These are phyloP conservation scores for Calidris pygmaea DNA, from an alignment of 2,113 vertebrate genomes.

Conservation along the genomic window DNA sequence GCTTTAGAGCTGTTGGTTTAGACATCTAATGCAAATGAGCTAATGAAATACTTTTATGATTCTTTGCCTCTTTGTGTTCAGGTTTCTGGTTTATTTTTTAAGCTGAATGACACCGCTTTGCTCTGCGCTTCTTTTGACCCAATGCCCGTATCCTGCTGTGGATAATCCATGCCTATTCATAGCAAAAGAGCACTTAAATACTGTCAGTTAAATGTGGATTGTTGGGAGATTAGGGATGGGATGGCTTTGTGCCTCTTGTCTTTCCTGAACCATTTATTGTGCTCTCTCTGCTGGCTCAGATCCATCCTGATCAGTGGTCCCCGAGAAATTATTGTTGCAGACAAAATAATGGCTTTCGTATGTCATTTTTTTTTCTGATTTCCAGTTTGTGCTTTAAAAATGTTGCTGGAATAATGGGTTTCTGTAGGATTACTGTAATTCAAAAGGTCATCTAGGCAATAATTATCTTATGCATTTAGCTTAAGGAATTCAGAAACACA, in stretches of 20 bases:
- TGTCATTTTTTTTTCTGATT: conserved; percentile 1
- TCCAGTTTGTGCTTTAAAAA: conserved; percentile 10
- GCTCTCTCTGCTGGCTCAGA: conserved; percentile 12
- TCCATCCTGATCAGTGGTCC: conserved; percentile 14
- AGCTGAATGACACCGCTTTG: not conserved
- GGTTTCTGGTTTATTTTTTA: not conserved
- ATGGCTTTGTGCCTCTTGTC: conserved; percentile 42
- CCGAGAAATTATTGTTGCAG: conserved; percentile 19
- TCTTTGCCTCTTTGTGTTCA: not conserved
- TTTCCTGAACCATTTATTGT: conserved; percentile 27
- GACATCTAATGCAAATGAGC: not conserved
- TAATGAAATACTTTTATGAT: not conserved
- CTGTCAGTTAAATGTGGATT: conserved; percentile 45
- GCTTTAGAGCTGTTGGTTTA: not conserved
- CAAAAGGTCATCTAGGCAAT: not conserved
- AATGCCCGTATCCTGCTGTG: not conserved
- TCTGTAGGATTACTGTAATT: conserved; percentile 43
- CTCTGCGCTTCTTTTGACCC: not conserved
- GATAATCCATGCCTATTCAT: conserved; percentile 32
- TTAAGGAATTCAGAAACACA: not conserved
- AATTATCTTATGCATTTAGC: not conserved
- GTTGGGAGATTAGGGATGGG: conserved; percentile 24
- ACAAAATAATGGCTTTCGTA: conserved; percentile 27
- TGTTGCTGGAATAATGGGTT: not conserved
- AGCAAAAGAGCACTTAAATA: conserved; percentile 20